A percentile compares a stretch with the other conserved stretches of the same genome.
Conservation (phyloP, 2,113 vertebrate genomes). For the Alosa alosa region DNA sequence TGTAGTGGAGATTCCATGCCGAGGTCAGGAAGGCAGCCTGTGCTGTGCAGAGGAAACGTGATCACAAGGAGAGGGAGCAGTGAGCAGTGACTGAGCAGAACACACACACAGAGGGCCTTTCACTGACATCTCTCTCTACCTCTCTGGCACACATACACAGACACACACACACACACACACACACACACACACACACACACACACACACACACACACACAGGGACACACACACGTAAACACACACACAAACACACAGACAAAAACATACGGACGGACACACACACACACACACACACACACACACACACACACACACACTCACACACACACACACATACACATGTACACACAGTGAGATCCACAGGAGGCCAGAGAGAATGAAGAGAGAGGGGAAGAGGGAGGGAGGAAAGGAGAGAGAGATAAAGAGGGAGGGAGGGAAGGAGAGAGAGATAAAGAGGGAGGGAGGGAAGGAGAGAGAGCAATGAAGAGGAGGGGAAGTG, state of each 20-base stretch:
- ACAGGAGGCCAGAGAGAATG: background rate
- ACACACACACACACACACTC: background rate
- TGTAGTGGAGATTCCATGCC: conserved; percentile 1
- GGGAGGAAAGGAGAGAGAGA: background rate
- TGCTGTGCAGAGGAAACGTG: conserved; percentile 22
- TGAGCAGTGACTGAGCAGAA: conserved; percentile 22
- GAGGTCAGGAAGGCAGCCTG: conserved; percentile 20
- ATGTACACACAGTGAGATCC: background rate
- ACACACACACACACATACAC: background rate
- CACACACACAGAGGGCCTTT: conserved; percentile 35
- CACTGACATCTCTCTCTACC: background rate
- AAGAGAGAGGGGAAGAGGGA: background rate
- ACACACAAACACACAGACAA: no score
- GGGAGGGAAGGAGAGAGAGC: background rate
- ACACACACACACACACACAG: background rate
- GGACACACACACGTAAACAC: no score
- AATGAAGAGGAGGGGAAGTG: background rate
- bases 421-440: background rate
- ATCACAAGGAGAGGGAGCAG: background rate
- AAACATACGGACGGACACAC: background rate
- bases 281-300: background rate
- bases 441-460: background rate
- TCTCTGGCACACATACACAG: background rate
- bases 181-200: conserved; percentile 12
- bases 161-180: background rate